phyloP scores from a whole-genome alignment of 2,113 vertebrate species.

The Leiothrix lutea region DNA sequence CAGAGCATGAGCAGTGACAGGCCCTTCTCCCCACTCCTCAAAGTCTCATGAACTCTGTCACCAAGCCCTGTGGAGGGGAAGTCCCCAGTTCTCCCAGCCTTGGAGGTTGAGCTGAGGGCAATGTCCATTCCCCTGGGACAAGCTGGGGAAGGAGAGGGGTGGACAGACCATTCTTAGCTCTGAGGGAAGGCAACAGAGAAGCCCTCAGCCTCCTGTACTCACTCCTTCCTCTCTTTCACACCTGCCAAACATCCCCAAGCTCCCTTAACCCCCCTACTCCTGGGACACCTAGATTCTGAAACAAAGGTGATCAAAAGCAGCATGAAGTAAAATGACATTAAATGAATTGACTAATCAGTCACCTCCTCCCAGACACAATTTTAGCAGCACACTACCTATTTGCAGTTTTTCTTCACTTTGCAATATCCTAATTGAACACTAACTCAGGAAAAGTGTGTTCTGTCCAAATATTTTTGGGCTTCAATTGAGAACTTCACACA shows the following conservation, averaged over 20 bases:
- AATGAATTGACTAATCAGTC: not conserved
- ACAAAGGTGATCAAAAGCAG: not conserved
- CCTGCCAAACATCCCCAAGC: not conserved
- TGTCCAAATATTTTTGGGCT: not conserved
- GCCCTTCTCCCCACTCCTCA: not conserved
- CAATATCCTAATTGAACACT: not conserved
- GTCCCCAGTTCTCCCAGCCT: not conserved
- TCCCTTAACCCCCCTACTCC: not conserved
- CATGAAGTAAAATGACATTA: not conserved
- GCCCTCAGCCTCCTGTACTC: not conserved
- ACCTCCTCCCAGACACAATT: not conserved
- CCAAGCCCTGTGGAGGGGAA: not conserved
- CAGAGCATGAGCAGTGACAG: not conserved
- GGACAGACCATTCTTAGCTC: not conserved
- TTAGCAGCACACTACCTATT: not conserved
- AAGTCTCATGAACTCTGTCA: not conserved
- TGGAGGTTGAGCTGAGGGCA: accelerated
- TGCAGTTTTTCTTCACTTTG: not conserved
- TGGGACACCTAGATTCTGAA: not conserved
- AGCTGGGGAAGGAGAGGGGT: not conserved
- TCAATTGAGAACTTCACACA: not conserved
- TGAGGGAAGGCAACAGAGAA: not conserved
- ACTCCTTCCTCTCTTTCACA: not conserved
- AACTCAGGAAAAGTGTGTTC: not conserved
- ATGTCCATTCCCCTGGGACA: not conserved